phyloP scores from a whole-genome alignment of 2,113 vertebrate genomes.

The Rhombomys opimus region DNA sequence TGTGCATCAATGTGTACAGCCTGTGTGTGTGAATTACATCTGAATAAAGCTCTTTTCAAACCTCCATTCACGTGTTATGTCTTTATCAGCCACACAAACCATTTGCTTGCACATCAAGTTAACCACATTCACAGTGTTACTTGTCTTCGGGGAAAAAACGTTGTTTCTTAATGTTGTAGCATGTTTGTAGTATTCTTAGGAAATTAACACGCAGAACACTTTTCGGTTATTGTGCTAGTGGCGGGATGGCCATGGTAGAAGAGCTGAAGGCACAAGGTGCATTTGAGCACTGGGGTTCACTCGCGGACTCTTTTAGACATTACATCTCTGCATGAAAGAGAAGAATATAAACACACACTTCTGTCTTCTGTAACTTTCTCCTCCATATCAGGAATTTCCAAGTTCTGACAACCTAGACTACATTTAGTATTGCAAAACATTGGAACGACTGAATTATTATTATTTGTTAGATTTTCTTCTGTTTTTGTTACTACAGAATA shows the following conservation, averaged over 20 bases:
- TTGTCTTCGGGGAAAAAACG: slow-evolving; percentile 1
- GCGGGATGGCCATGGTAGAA: not conserved
- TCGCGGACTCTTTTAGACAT: not conserved
- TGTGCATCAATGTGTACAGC: not conserved
- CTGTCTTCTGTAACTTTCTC: slow-evolving; percentile 18
- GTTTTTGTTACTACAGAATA: slow-evolving; percentile 12
- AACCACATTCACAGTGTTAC: not conserved
- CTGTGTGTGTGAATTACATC: not conserved
- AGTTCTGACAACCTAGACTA: not conserved
- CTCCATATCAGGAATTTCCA: not conserved
- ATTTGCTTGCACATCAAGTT: slow-evolving; percentile 1
- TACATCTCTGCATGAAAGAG: not conserved
- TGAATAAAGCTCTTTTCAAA: not conserved
- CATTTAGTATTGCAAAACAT: not conserved
- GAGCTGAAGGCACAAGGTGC: not conserved
- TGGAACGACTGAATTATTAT: not conserved
- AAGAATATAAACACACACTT: not conserved
- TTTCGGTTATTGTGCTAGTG: not conserved
- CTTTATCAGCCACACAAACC: not conserved
- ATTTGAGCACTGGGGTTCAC: not conserved
- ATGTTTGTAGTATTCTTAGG: not conserved
- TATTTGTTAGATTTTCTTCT: not conserved
- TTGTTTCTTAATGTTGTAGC: not conserved
- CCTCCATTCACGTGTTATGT: not conserved
- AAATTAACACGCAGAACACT: not conserved